phyloP scores from a whole-genome alignment of 1,140 invertebrate species.

The Drosophila sulfurigaster region DNA sequence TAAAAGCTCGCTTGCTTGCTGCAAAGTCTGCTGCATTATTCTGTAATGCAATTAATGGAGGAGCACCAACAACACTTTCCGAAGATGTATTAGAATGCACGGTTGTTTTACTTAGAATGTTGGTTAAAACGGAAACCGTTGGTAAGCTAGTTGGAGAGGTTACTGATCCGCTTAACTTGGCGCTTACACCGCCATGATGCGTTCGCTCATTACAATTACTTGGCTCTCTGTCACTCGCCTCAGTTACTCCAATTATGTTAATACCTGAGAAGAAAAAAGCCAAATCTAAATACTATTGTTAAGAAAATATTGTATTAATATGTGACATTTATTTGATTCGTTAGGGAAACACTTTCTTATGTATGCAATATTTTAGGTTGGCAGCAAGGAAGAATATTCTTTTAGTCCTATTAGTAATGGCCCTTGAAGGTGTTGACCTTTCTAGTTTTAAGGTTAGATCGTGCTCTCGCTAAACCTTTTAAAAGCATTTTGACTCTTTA shows the following conservation, averaged over 20 bases:
- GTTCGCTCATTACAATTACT: slow-evolving; percentile 51
- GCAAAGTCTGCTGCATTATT: slow-evolving; percentile 3
- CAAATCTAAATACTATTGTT: no score
- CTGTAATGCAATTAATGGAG: slow-evolving; percentile 21
- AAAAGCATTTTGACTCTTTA: no score
- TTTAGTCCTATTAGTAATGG: no score
- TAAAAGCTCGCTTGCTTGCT: neutral
- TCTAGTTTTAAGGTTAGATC: no score
- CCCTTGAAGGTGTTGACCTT: no score
- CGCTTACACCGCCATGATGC: slow-evolving; percentile 33
- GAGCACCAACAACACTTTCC: slow-evolving; percentile 15
- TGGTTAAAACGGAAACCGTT: slow-evolving; percentile 35
- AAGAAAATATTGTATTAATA: no score
- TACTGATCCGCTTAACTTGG: slow-evolving; percentile 12
- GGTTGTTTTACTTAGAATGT: slow-evolving; percentile 54
- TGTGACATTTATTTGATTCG: no score
- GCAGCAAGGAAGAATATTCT: no score
- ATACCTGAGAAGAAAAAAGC: slow-evolving; percentile 13
- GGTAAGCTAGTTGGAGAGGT: slow-evolving; percentile 10
- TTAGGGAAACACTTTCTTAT: no score
- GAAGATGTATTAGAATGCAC: slow-evolving; percentile 30
- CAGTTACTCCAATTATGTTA: slow-evolving; percentile 28
- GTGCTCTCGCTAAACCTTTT: no score
- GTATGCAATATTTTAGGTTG: no score
- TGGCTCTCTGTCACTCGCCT: slow-evolving; percentile 53